Evolutionary conservation across 2,888 invertebrate species (phyloP).

Genomic region (Papilio gigon): DNA sequence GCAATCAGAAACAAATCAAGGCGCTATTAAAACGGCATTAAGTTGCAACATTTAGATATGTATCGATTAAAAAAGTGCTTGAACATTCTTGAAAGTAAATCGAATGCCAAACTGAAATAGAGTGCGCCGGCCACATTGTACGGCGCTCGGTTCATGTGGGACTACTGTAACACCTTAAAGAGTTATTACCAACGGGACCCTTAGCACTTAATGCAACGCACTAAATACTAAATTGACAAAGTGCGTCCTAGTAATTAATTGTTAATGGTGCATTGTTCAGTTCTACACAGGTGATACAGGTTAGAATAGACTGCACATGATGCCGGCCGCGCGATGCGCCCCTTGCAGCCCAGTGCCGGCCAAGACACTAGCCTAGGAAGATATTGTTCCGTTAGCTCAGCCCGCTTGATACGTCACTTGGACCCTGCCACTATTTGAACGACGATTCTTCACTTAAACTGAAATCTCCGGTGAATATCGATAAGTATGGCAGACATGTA

Average conservation of each 20-base stretch:
- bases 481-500: background rate
- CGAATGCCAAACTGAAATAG: slow-evolving; percentile 34
- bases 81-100: slow-evolving; percentile 64
- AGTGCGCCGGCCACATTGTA: slow-evolving; percentile 1
- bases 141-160: background rate
- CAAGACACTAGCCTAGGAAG: background rate
- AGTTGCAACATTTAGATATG: slow-evolving; percentile 62
- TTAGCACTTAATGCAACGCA: too few relatives aligned
- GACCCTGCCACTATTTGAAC: background rate
- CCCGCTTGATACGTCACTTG: background rate
- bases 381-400: slow-evolving; percentile 12
- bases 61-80: slow-evolving; percentile 66
- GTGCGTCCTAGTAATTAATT: background rate
- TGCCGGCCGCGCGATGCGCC: slow-evolving; percentile 66
- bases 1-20: slow-evolving; percentile 76
- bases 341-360: slow-evolving; percentile 46
- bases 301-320: slow-evolving; percentile 42
- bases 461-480: too few relatives aligned
- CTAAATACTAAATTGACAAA: too few relatives aligned
- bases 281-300: slow-evolving; percentile 38
- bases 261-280: slow-evolving; percentile 17
- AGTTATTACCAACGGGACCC: too few relatives aligned
- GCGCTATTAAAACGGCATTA: slow-evolving; percentile 75
- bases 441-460: background rate
- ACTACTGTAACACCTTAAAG: background rate